Evolutionary conservation across 2,888 invertebrate genomes (phyloP), one percentile per base, ranked within the genome.

Genomic region (Penaeus monodon): DNA sequence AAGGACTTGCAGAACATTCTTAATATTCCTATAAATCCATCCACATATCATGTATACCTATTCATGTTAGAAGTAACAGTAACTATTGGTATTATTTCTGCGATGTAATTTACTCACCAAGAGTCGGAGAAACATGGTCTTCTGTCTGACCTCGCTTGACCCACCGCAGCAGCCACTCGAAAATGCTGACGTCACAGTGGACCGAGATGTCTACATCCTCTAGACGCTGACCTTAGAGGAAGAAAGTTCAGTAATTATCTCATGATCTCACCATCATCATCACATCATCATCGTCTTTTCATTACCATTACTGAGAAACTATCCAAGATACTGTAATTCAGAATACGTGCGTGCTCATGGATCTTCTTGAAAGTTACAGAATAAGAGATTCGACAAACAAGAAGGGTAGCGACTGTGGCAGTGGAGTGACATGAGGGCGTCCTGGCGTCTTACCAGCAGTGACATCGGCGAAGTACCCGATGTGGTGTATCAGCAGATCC

Each of bases 81-180:
- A 73, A 29, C 7, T 14, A 73, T 8, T 14, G 33, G 2, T 27
- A 33, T 74, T 33, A 44, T 57, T 20, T 57, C 33, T 22, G 2
- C n/a, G 44, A 76, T 29, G 4, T n/a, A n/a, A 12, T 12, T 49
- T 2, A 12, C 86, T 82, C 29, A 89, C 89, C 89, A 29, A 89
- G 49, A 20, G 77, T 76, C 10, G 89, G 89, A 17, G 84, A 38
- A n/a, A 85, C 33, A 76, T 90, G 85, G 10, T 90, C 89, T 17
- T 92, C 92, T 14, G 89, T 90, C 27, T 91, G 91, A 20, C 90
- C 89, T 57, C 92, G 89, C 92, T 97, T 97, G n/a, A 98, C 96
- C 97, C 98, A 98, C 90, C 95, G 95, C 96, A 98, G 97, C 83
- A 99, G 93, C 98, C 98, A 98, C 91, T 98, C 98, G 92, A 99